Evolutionary conservation across 2,888 invertebrate genomes (phyloP).

Genomic region (Parnassius glacialis): DNA sequence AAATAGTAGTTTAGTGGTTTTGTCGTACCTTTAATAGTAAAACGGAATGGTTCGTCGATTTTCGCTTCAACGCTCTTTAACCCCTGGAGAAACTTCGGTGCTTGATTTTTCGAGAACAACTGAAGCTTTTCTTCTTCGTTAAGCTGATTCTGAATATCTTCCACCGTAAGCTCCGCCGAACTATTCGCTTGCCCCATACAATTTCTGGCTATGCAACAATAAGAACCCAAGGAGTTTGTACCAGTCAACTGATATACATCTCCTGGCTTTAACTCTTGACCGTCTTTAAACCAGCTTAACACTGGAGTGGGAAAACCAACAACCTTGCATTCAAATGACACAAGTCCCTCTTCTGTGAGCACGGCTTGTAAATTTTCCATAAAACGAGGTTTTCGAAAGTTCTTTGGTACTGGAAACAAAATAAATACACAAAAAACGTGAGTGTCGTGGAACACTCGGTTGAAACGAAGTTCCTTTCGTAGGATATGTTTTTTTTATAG

Average conservation of each 20-base stretch:
- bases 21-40: slow-evolving; percentile 87
- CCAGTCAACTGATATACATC: slow-evolving; percentile 96
- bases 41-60: slow-evolving; percentile 90
- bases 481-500: no score
- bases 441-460: no score
- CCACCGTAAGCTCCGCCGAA: slow-evolving; percentile 92
- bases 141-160: slow-evolving; percentile 94
- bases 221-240: slow-evolving; percentile 93
- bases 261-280: slow-evolving; percentile 93
- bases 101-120: slow-evolving; percentile 87
- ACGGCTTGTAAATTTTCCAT: slow-evolving; percentile 95
- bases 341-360: slow-evolving; percentile 93
- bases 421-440: neutral
- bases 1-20: neutral
- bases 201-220: slow-evolving; percentile 93
- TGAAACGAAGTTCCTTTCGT: no score
- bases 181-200: slow-evolving; percentile 95
- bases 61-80: slow-evolving; percentile 90
- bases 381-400: slow-evolving; percentile 93
- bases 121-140: slow-evolving; percentile 92
- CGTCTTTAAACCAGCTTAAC: slow-evolving; percentile 95
- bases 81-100: slow-evolving; percentile 90
- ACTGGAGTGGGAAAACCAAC: slow-evolving; percentile 94
- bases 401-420: slow-evolving; percentile 88
- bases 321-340: slow-evolving; percentile 96